Conservation (phyloP, 2,888 invertebrate genomes). For the Chrysina gloriosa region DNA sequence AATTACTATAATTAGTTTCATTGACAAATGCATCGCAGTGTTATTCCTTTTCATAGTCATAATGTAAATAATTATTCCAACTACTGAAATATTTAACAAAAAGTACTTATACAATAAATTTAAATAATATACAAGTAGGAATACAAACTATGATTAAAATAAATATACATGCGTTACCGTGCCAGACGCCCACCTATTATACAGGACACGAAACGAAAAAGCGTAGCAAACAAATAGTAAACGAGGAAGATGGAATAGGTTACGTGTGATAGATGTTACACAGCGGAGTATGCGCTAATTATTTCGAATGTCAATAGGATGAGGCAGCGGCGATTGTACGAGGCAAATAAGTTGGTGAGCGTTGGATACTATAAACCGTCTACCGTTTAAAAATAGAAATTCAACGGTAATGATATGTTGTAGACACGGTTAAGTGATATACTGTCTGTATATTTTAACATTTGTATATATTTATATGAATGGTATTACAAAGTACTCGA, state of each 20-base stretch:
- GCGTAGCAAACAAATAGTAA: not conserved
- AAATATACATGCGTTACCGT: slow-evolving; percentile 12
- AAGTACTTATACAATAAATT: not conserved
- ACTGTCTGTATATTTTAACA: not conserved
- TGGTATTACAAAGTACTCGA: not conserved
- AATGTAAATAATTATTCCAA: not conserved
- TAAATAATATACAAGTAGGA: not conserved
- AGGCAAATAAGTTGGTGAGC: slow-evolving; percentile 8
- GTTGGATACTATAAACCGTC: not conserved
- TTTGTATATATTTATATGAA: not conserved
- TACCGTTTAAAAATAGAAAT: slow-evolving; percentile 25
- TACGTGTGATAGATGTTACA: slow-evolving; percentile 26
- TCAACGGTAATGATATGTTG: not conserved
- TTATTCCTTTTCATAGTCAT: not conserved
- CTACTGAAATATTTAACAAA: not conserved
- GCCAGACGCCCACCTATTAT: slow-evolving; percentile 9
- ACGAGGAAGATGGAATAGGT: slow-evolving; percentile 21
- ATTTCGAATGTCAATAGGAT: slow-evolving; percentile 29
- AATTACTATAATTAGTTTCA: not conserved
- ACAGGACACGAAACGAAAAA: slow-evolving; percentile 10
- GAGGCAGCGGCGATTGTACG: slow-evolving; percentile 21
- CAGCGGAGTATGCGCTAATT: slow-evolving; percentile 16
- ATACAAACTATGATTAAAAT: slow-evolving; percentile 1
- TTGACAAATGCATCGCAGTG: not conserved
- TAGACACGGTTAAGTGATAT: not conserved